Base-by-base conservation (phyloP, 1,140 invertebrate genomes). In the Temnothorax nylanderi region DNA sequence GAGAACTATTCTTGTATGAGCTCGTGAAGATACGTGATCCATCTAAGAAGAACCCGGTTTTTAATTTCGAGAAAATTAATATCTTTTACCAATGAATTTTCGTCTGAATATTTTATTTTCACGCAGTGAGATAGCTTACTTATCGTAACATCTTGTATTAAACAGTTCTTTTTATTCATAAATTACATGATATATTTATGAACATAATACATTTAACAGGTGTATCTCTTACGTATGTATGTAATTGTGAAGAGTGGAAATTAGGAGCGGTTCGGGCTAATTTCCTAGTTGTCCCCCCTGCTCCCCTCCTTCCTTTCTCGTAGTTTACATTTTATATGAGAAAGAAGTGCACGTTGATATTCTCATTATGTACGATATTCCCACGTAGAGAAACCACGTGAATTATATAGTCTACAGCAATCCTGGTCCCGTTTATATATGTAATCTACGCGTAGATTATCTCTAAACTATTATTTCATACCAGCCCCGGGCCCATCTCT, bases 391-490 rank as follows among this genome's bases (percentile, higher is more conserved):
- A 41, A 81, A 78, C 58, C 62, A 69, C 49, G 49, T 41, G 49
- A 69, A 81, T 71, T 71, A 71, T 71, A n/a, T 21, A 37, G 60
- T 65, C 26, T 49, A 56, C 34, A 18, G 47, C 78, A 49, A 51
- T 21, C 4, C 49, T 11, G 16, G 78, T 81, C 26, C 0, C 65
- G 49, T 81, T 81, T 81, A 71, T 26, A 44, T 37, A 11, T 72
- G 65, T 81, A 81, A 81, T 72, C 16, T 72, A 41, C 65, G 65
- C 64, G 49, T 56, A 56, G 78, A 81, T 81, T 81, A 81, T 81
- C 65, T 71, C 65, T 71, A 56, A 81, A 81, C 37, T 81, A 81
- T 81, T 56, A 71, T 81, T 71, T 81, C 78, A 44, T 56, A 56
- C 65, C 16, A 10, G 37, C 16, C 65, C 18, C 37, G 49, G 34